Percentiles rank a stretch among this genome's conserved stretches.
phyloP scores from a whole-genome alignment of 2,113 vertebrate species.

The Promerops cafer region DNA sequence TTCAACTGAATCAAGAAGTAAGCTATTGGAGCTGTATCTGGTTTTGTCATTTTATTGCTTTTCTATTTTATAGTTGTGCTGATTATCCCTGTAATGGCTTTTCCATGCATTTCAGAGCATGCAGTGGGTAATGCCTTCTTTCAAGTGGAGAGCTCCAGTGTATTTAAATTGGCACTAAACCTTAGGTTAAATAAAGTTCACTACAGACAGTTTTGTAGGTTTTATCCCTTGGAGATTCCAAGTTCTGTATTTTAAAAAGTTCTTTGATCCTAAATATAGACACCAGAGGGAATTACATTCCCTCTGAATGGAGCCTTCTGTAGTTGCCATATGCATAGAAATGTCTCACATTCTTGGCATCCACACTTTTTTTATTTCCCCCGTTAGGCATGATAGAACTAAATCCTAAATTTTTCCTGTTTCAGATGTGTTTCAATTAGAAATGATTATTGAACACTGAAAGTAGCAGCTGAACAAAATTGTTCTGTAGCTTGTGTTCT shows the following conservation, averaged over 20 bases:
- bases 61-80: constrained; percentile 68
- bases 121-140: constrained; percentile 67
- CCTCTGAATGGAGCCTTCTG: constrained; percentile 51
- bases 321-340: constrained; percentile 53
- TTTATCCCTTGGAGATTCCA: constrained; percentile 66
- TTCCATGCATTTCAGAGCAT: constrained; percentile 74
- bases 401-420: constrained; percentile 27
- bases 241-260: constrained; percentile 66
- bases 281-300: constrained; percentile 66
- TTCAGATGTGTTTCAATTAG: constrained; percentile 11
- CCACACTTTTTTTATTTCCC: constrained; percentile 6
- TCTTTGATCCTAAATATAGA: constrained; percentile 77
- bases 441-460: neutral
- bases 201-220: constrained; percentile 66
- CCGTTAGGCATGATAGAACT: neutral
- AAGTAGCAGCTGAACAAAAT: neutral
- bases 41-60: constrained; percentile 76
- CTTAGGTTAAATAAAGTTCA: constrained; percentile 73
- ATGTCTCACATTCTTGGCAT: constrained; percentile 62
- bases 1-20: constrained; percentile 14
- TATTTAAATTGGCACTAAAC: constrained; percentile 77
- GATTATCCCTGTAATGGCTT: constrained; percentile 79
- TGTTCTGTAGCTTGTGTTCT: neutral
- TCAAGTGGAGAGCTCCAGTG: constrained; percentile 58
- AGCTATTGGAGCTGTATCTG: constrained; percentile 67